Percentiles rank a stretch among this genome's conserved stretches.
These are phyloP conservation scores for Trichoplax adhaerens DNA, from an alignment of 37 sponge, comb jelly and placozoan species.

Conservation along the genomic window DNA sequence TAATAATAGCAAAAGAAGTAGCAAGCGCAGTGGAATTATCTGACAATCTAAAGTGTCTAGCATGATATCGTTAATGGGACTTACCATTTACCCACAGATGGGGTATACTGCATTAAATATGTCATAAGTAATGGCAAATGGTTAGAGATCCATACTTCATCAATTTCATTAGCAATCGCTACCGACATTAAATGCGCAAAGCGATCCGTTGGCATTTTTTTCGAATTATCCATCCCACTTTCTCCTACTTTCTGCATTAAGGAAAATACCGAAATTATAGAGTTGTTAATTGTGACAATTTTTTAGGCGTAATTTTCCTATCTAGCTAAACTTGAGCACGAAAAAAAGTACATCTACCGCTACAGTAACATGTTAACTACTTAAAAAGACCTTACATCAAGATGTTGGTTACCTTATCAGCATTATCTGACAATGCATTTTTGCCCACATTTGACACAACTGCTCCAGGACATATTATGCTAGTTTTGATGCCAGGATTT, in stretches of 20 bases:
- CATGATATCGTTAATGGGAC: neutral
- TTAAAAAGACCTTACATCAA: no score
- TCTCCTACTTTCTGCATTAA: neutral
- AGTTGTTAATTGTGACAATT: no score
- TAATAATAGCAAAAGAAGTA: no score
- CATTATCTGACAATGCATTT: constrained; percentile 11
- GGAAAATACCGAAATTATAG: neutral
- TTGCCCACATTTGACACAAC: constrained; percentile 20
- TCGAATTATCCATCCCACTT: constrained; percentile 1
- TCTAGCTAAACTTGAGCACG: no score
- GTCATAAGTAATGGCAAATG: constrained; percentile 61
- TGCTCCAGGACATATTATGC: constrained; percentile 74
- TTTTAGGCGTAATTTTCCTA: no score
- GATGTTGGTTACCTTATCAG: neutral
- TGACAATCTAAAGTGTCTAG: no score
- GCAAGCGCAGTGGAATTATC: no score
- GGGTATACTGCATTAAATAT: constrained; percentile 59
- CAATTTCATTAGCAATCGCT: constrained; percentile 65
- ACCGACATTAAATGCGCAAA: constrained; percentile 63
- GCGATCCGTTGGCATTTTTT: constrained; percentile 29
- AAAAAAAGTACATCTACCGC: no score
- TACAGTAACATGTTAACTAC: no score
- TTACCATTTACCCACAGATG: constrained; percentile 32
- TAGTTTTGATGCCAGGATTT: constrained; percentile 21
- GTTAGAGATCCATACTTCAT: constrained; percentile 72